phyloP scores from a whole-genome alignment of 2,888 invertebrate genomes.

The Apamea epomidion region DNA sequence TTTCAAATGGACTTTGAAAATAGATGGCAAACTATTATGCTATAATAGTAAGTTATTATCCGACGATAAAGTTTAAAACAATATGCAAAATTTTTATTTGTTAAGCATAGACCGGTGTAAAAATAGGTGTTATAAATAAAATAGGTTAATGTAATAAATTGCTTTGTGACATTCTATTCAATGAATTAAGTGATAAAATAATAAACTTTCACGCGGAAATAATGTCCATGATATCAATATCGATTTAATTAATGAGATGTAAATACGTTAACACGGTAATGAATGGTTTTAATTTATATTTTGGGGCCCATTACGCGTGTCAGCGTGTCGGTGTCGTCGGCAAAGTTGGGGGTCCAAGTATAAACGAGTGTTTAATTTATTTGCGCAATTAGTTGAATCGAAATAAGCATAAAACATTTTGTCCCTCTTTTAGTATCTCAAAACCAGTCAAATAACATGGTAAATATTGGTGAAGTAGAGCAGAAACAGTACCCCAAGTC shows the following conservation, averaged over 20 bases:
- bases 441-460: neutral
- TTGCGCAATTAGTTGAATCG: neutral
- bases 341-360: neutral
- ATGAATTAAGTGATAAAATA: neutral
- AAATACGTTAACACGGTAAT: conserved; percentile 37
- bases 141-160: no score
- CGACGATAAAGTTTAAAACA: neutral
- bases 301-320: conserved; percentile 10
- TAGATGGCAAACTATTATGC: neutral
- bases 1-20: neutral
- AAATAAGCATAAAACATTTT: neutral
- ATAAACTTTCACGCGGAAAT: neutral
- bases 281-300: conserved; percentile 35
- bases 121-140: no score
- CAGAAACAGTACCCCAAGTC: neutral
- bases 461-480: neutral
- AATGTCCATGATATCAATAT: conserved; percentile 13
- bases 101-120: no score
- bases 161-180: neutral
- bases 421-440: neutral
- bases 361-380: neutral
- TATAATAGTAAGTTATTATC: neutral
- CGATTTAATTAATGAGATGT: conserved; percentile 38
- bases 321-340: neutral
- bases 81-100: neutral